These are phyloP conservation scores for Channa striata DNA, from an alignment of 2,797 vertebrate genomes.

Conservation along the genomic window DNA sequence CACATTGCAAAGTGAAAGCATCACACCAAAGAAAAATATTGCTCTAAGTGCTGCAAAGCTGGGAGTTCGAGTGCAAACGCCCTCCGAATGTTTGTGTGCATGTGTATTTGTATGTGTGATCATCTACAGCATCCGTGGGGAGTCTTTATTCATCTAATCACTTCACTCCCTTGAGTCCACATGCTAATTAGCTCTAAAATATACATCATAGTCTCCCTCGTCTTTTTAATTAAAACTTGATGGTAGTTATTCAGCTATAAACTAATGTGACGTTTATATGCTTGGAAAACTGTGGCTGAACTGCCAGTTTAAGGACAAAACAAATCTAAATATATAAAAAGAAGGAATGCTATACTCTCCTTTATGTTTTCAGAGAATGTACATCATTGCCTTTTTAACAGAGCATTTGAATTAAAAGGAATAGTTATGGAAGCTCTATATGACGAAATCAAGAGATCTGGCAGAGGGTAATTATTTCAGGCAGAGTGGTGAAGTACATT, in stretches of 20 bases:
- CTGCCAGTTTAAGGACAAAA: conserved; percentile 37
- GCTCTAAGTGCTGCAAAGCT: conserved; percentile 25
- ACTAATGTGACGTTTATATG: conserved; percentile 44
- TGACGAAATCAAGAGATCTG: conserved; percentile 53
- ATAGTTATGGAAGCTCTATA: conserved; percentile 34
- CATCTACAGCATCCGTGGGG: conserved; percentile 57
- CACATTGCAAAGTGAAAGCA: conserved; percentile 49
- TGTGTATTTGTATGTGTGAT: conserved; percentile 37
- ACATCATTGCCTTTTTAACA: conserved; percentile 49
- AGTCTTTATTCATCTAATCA: conserved; percentile 79
- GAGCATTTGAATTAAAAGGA: conserved; percentile 41
- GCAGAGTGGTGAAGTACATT: conserved; percentile 41
- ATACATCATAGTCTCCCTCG: conserved; percentile 72
- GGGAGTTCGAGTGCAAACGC: conserved; percentile 17
- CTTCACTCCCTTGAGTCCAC: conserved; percentile 62
- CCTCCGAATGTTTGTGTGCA: conserved; percentile 26
- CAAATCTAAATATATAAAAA: conserved; percentile 20
- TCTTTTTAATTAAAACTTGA: conserved; percentile 79
- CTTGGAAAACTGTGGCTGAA: conserved; percentile 32
- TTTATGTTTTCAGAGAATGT: conserved; percentile 37
- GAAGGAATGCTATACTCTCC: conserved; percentile 5
- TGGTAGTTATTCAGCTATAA: conserved; percentile 60
- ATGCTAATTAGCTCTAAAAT: conserved; percentile 77
- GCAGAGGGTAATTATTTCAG: conserved; percentile 52
- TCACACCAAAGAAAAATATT: conserved; percentile 43